Base-by-base conservation (phyloP, 2,888 invertebrate species). In the Cephonodes hylas region DNA sequence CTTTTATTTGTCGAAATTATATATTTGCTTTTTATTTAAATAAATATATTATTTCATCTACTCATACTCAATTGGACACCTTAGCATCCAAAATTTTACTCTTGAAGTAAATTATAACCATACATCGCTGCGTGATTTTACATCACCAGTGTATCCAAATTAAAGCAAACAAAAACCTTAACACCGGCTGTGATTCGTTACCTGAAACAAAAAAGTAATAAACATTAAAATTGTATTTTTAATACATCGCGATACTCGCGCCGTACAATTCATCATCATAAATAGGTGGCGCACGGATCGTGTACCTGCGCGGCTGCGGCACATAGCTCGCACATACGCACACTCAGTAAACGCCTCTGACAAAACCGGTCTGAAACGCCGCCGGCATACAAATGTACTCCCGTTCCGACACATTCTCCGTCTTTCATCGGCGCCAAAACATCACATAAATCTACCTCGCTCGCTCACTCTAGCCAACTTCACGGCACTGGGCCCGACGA, bases 361-460 rank as follows among this genome's bases (percentile, higher is more conserved):
- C 82, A 69, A 88, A 90, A 91, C 92, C 91, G 88, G 92, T 92
- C 84, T 74, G 72, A 71, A 75, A 81, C 83, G 80, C 84, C 76
- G 82, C 79, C 81, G 77, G 88, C 88, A 91, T 89, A 91, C 91
- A 89, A 91, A 91, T 86, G 85, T 83, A 84, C 80, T 83, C 82
- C 82, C 85, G 83, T 81, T 79, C 82, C 83, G 78, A 89, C 85
- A 85, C 85, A 87, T 90, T 84, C 83, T 88, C 86, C 83, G 83
- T 92, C 92, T 87, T 88, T 89, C 88, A 88, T 88, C 84, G 81
- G 85, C 88, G 83, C 87, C 83, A 85, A 85, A 86, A 85, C 84
- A 86, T 84, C 86, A 83, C 86, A 91, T 93, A 91, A 90, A 88
- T 88, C 88, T 80, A 73, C 81, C 90, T 85, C 91, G 83, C 88